Evolutionary conservation across 2,888 invertebrate species (phyloP), one percentile per base, ranked within the genome.

Genomic region (Torymus auratus): DNA sequence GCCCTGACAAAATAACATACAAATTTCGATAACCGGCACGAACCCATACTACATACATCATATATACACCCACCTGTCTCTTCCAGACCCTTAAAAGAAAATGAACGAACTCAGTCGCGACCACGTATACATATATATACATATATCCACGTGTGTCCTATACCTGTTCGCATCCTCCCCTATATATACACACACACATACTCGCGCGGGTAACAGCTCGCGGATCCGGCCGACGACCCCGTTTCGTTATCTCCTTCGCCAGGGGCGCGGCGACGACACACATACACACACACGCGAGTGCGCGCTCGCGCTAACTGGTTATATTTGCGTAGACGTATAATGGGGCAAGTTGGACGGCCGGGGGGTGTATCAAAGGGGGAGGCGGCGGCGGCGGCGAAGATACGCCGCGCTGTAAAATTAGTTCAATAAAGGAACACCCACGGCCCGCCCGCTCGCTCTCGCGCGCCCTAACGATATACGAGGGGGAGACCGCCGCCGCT

Each of bases 401-500:
- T 86, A 85, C 84, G 83, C 84, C 84, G 85, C 85, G 85, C 85
- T 84, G 84, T 85, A 84, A 88, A 87, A 88, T 88, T 88, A 87
- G 88, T 88, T 87, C 88, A 88, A 88, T 88, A 88, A 88, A 87
- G 87, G 87, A 86, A 87, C 88, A 86, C 86, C 88, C 88, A 88
- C 88, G 88, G 86, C 86, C 84, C 84, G 7, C 28, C 84, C 84
- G 83, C 84, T 75, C 80, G 83, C 84, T 82, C 74, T 82, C 74
- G 41, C 80, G 72, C 83, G 81, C 82, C 79, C 83, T 85, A 84
- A 85, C 82, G 84, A 85, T 85, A 84, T 82, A 84, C 81, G 81
- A 78, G 80, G 52, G 56, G 55, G 41, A 20, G 61, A 62, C 15
- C 41, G 62, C 15, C 52, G 56, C 53, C 55, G n/a, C 23, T 41